Conservation (phyloP, 2,888 invertebrate genomes). For the Petrophora chlorosata region DNA sequence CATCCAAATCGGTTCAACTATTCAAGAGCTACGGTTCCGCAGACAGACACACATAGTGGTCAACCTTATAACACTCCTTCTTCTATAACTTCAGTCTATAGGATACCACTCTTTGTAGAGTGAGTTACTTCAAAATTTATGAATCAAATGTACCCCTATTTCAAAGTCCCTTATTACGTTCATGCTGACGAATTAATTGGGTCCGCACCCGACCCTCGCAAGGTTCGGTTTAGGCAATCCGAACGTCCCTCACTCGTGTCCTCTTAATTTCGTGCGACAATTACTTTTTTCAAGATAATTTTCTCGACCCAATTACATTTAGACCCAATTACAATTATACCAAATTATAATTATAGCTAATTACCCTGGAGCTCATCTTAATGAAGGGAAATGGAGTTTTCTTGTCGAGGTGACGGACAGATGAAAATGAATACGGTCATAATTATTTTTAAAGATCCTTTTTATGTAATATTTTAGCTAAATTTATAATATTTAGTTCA, state of each 20-base stretch:
- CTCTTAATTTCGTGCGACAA: slow-evolving; percentile 50
- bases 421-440: slow-evolving; percentile 15
- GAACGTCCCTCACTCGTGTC: slow-evolving; percentile 41
- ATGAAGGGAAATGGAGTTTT: slow-evolving; percentile 27
- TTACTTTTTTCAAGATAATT: slow-evolving; percentile 39
- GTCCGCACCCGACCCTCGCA: slow-evolving; percentile 53
- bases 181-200: slow-evolving; percentile 40
- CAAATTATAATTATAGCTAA: no score
- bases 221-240: slow-evolving; percentile 61
- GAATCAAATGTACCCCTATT: no score
- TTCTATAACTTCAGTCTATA: no score
- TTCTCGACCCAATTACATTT: slow-evolving; percentile 33
- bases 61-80: no score
- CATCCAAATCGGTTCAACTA: no score
- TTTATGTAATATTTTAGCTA: not conserved
- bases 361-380: no score
- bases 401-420: slow-evolving; percentile 19
- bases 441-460: slow-evolving; percentile 16
- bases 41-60: no score
- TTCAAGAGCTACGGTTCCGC: no score
- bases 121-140: no score
- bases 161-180: slow-evolving; percentile 17
- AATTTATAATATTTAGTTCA: no score
- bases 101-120: no score
- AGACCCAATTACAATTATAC: no score